phyloP scores from a whole-genome alignment of 2,888 invertebrate genomes.

The Vesta saturnalis region DNA sequence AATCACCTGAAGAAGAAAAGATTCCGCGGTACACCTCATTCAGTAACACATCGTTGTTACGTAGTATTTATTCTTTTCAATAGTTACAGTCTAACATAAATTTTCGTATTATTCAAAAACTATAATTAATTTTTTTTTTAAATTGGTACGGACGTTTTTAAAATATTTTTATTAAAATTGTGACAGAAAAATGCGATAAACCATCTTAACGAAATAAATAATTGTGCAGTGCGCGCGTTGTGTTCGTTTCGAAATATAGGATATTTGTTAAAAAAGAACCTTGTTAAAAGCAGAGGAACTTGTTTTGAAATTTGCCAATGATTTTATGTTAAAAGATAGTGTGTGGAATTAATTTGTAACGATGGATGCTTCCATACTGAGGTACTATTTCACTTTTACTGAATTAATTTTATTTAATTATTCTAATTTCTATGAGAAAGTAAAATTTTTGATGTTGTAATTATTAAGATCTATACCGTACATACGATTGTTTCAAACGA shows the following conservation, averaged over 20 bases:
- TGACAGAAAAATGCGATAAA: constrained; percentile 30
- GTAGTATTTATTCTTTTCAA: constrained; percentile 20
- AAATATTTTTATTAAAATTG: neutral
- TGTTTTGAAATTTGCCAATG: constrained; percentile 36
- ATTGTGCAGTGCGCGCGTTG: constrained; percentile 22
- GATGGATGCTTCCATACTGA: constrained; percentile 34
- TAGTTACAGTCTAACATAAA: neutral
- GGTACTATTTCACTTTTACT: constrained; percentile 38
- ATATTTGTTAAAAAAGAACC: constrained; percentile 34
- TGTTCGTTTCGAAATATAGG: constrained; percentile 30
- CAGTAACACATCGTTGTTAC: constrained; percentile 30
- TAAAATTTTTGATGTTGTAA: constrained; percentile 7
- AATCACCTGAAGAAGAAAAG: constrained; percentile 39
- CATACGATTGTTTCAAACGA: neutral
- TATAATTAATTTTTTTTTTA: constrained; percentile 3
- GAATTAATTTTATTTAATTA: constrained; percentile 36
- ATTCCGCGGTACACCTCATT: constrained; percentile 42
- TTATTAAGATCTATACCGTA: neutral
- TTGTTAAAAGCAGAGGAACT: constrained; percentile 23
- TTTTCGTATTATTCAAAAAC: neutral
- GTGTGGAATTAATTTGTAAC: constrained; percentile 34
- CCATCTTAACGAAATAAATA: constrained; percentile 24
- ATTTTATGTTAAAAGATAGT: constrained; percentile 23
- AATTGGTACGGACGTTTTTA: neutral
- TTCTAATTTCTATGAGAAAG: constrained; percentile 23